These are phyloP conservation scores for Henricia sp. DNA, from an alignment of 53 echinoderm and acorn worm genomes.

Conservation along the genomic window DNA sequence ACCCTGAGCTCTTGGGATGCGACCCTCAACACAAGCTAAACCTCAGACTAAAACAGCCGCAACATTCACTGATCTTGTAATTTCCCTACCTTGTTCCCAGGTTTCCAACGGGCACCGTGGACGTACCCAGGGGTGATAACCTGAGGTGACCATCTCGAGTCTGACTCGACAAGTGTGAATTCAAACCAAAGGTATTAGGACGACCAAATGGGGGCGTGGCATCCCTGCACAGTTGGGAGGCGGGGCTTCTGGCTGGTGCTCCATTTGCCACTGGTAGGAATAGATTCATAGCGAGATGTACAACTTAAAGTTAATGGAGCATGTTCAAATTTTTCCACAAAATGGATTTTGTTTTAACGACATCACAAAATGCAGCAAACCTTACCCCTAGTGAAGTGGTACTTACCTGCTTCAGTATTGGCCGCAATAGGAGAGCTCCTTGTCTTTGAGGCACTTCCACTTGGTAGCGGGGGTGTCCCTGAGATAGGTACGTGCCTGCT, in stretches of 20 bases:
- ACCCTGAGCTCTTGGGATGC: too few species aligned
- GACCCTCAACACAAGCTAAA: too few species aligned
- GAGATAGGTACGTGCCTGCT: conserved; percentile 72
- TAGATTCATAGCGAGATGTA: background rate
- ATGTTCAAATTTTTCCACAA: too few species aligned
- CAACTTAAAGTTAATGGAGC: too few species aligned
- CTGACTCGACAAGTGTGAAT: conserved; percentile 54
- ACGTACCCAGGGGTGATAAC: conserved; percentile 64
- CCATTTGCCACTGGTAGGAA: conserved; percentile 21
- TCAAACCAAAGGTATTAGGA: conserved; percentile 46
- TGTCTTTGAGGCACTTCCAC: conserved; percentile 49
- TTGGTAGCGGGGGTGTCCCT: conserved; percentile 67
- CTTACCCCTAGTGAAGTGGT: background rate
- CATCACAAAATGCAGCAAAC: background rate
- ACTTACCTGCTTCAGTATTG: conserved; percentile 56
- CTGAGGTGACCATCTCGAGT: conserved; percentile 69
- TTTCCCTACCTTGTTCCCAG: conserved; percentile 52
- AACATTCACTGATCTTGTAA: too few species aligned
- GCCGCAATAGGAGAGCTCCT: conserved; percentile 61
- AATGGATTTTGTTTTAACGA: too few species aligned
- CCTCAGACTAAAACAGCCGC: too few species aligned
- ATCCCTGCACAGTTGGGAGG: conserved; percentile 20
- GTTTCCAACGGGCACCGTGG: conserved; percentile 35
- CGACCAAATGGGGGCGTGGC: conserved; percentile 80
- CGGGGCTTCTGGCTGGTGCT: background rate